Evolutionary conservation across 2,888 invertebrate species (phyloP).

Genomic region (Pheosia tremula): DNA sequence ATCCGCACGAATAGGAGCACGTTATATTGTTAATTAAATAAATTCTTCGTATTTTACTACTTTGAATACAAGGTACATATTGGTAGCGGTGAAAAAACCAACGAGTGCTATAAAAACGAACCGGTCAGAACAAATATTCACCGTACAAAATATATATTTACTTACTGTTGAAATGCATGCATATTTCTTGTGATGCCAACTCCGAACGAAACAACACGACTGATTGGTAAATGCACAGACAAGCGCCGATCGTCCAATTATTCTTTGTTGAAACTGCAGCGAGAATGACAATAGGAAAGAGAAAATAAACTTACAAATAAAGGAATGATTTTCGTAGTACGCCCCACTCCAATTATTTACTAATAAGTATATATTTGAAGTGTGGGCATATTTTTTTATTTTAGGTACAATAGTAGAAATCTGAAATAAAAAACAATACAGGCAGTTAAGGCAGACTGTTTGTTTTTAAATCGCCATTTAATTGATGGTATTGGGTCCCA

Average conservation of each 20-base stretch:
- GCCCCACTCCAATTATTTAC: neutral
- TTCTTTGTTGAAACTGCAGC: constrained; percentile 8
- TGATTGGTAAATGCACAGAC: constrained; percentile 1
- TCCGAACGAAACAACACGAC: neutral
- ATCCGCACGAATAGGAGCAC: no score
- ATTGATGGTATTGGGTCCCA: no score
- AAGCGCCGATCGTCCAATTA: constrained; percentile 11
- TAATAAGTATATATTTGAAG: no score
- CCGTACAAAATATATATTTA: neutral
- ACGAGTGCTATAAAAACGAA: neutral
- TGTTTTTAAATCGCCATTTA: no score
- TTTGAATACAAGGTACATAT: neutral
- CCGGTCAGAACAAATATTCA: neutral
- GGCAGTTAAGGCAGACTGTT: no score
- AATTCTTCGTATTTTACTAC: no score
- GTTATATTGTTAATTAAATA: no score
- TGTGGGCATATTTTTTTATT: no score
- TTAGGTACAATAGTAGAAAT: no score
- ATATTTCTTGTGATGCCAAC: neutral
- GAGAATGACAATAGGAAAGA: neutral
- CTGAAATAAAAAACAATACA: no score
- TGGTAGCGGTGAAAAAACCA: neutral
- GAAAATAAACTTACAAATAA: neutral
- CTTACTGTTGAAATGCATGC: neutral
- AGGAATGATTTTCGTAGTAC: no score